Evolutionary conservation across 2,113 vertebrate genomes (phyloP).

Genomic region (Xyliphius kryptos): DNA sequence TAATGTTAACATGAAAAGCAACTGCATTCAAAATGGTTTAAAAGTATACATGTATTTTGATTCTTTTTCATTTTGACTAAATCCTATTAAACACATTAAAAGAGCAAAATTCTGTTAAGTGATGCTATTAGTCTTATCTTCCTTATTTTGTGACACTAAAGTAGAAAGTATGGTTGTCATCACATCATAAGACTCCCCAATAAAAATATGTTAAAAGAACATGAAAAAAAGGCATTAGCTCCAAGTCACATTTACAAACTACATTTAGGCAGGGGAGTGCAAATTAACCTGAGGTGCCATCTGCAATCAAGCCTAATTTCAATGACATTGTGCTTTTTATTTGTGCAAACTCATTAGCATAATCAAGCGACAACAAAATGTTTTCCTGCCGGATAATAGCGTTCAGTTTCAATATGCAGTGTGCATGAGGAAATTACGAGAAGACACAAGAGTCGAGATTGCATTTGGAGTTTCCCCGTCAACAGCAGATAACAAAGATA

Average conservation of each 20-base stretch:
- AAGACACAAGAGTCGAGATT: conserved; percentile 32
- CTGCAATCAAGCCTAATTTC: conserved; percentile 73
- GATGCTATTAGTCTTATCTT: neutral
- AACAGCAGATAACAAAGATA: conserved; percentile 14
- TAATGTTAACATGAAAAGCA: too few relatives aligned
- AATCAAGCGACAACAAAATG: conserved; percentile 71
- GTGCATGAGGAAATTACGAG: conserved; percentile 29
- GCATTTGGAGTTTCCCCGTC: conserved; percentile 30
- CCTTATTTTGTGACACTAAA: neutral
- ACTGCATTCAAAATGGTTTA: too few relatives aligned
- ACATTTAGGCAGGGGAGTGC: conserved; percentile 62
- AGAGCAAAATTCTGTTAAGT: too few relatives aligned
- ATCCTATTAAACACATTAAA: too few relatives aligned
- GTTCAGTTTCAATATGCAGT: conserved; percentile 6
- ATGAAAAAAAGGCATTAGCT: conserved; percentile 26
- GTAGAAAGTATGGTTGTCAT: neutral
- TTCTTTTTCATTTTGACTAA: too few relatives aligned
- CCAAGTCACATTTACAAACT: conserved; percentile 47
- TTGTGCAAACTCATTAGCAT: conserved; percentile 64
- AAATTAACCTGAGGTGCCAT: conserved; percentile 72
- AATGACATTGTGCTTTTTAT: conserved; percentile 71
- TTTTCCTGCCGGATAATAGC: conserved; percentile 66
- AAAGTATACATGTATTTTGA: too few relatives aligned
- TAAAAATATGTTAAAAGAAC: neutral
- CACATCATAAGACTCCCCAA: conserved; percentile 2